Evolutionary conservation across 2,888 invertebrate genomes (phyloP), one percentile per base, ranked within the genome.

Genomic region (Andrena camellia): DNA sequence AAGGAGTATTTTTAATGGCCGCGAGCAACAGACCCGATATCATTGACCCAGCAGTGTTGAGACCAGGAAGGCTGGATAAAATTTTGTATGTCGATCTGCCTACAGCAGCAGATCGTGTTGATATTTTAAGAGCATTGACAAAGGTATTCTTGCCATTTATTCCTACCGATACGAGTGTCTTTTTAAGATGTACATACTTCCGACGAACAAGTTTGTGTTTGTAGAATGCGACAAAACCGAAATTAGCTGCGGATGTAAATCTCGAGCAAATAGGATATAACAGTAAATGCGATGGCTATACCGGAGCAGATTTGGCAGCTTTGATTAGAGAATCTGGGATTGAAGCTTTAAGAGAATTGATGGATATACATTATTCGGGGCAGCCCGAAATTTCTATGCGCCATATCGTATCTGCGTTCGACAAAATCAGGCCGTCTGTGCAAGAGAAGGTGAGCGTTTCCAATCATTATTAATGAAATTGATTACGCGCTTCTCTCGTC

Each of bases 21-120:
- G 99, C 99, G 0, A 99, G 98, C 33, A 99, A 99, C 95, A 95
- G 99, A 88, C 99, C 99, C 0, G 99, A 99, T 91, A 99, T 99
- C 29, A 97, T 99, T 75, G 99, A 99, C 94, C 98, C 99, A 2
- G 99, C 99, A 0, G 97, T 99, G 54, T 94, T 99, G 81, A 95
- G 98, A 90, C 97, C 97, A 0, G 99, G 99, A 0, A 96, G 99
- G 87, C 95, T 99, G 81, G 99, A 98, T 92, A 97, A 98, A 92
- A 96, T 98, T 75, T 95, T 99, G 79, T 99, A 97, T 92, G 98
- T 99, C 1, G 98, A 98, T 0, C 95, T 99, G 91, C 99, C 99
- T 0, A 95, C 95, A 2, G 94, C 96, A 2, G 94, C 95, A 13
- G 99, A 99, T 92, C 95, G 99, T 79, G 95, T 96, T 0, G 99